phyloP scores from a whole-genome alignment of 1,140 invertebrate genomes.

The Diachasmimorpha longicaudata region DNA sequence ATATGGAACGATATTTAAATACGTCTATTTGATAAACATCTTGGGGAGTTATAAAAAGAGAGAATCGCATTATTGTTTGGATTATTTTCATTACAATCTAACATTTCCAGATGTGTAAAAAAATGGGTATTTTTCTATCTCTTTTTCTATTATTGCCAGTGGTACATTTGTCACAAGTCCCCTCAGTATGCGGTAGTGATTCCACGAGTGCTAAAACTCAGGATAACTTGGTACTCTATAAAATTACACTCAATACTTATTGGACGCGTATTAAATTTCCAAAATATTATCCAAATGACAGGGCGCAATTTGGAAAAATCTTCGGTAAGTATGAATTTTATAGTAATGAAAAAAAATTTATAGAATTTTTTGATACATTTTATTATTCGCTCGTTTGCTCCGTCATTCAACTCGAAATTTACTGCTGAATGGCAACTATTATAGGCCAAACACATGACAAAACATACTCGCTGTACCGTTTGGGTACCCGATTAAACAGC shows the following conservation, averaged over 20 bases:
- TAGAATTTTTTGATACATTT: too few species aligned
- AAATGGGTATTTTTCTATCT: neutral
- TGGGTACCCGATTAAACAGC: constrained; percentile 75
- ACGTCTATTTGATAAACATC: too few species aligned
- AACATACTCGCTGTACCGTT: constrained; percentile 79
- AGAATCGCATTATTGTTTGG: too few species aligned
- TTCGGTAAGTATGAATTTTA: neutral
- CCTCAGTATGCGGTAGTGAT: neutral
- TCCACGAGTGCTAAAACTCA: neutral
- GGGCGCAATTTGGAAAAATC: neutral
- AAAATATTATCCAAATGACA: neutral
- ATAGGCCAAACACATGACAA: constrained; percentile 86
- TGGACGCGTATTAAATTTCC: neutral
- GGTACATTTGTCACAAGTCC: neutral
- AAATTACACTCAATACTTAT: neutral
- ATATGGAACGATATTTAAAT: too few species aligned
- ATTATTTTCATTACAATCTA: too few species aligned
- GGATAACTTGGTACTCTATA: neutral
- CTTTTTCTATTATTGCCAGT: neutral
- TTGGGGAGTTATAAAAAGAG: too few species aligned
- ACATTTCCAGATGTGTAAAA: neutral
- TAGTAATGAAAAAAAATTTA: too few species aligned
- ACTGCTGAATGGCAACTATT: constrained; percentile 37
- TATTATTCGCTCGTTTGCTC: too few species aligned
- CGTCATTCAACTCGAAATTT: too few species aligned